Evolutionary conservation across 2,888 invertebrate genomes (phyloP).

Genomic region (Azorinus chamasolen): DNA sequence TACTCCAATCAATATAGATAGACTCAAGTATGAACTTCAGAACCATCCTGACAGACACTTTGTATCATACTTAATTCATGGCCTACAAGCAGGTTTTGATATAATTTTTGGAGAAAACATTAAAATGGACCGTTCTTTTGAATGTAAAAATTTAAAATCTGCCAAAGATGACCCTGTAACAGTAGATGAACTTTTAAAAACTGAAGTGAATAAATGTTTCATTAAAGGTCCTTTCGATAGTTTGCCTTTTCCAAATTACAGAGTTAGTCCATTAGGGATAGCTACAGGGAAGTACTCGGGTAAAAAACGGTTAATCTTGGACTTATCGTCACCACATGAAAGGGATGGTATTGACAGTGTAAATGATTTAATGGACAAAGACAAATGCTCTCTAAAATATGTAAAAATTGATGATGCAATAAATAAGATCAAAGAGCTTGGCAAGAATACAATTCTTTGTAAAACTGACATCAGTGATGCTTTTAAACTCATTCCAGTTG

Average conservation of each 20-base stretch:
- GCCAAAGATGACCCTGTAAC: too few relatives aligned
- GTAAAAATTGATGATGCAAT: too few relatives aligned
- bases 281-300: slow-evolving; percentile 54
- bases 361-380: too few relatives aligned
- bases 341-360: too few relatives aligned
- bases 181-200: too few relatives aligned
- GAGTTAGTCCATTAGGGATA: slow-evolving; percentile 53
- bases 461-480: too few relatives aligned
- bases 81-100: slow-evolving; percentile 7
- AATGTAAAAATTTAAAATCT: too few relatives aligned
- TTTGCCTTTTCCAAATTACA: slow-evolving; percentile 34
- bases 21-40: not conserved
- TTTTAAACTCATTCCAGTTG: too few relatives aligned
- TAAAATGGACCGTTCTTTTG: not conserved
- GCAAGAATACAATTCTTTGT: too few relatives aligned
- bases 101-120: not conserved
- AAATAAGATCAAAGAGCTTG: too few relatives aligned
- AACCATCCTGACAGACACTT: slow-evolving; percentile 10
- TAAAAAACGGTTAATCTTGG: slow-evolving; percentile 56
- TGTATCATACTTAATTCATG: not conserved
- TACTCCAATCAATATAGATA: slow-evolving; percentile 8
- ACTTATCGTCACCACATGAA: slow-evolving; percentile 61
- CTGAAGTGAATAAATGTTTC: slow-evolving; percentile 52
- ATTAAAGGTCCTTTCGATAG: too few relatives aligned
- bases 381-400: too few relatives aligned